phyloP scores from a whole-genome alignment of 1,140 invertebrate species.

The Drosophila yakuba region DNA sequence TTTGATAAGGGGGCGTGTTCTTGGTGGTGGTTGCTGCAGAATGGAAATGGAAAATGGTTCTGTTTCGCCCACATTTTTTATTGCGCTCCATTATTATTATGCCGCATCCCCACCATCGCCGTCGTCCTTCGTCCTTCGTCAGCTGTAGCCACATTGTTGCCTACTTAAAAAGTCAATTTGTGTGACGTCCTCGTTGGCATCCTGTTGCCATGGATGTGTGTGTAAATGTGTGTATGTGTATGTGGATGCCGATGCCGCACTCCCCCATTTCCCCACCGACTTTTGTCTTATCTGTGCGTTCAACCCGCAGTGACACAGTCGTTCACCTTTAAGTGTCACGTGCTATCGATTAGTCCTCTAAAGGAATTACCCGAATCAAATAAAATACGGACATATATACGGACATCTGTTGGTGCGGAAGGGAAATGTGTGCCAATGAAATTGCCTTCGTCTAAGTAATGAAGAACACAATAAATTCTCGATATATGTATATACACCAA shows the following conservation, averaged over 20 bases:
- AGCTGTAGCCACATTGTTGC: conserved; percentile 54
- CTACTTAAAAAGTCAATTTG: conserved; percentile 81
- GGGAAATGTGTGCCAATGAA: conserved; percentile 41
- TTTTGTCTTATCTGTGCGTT: conserved; percentile 39
- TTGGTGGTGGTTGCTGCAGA: conserved; percentile 20
- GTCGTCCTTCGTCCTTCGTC: conserved; percentile 28
- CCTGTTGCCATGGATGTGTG: conserved; percentile 43
- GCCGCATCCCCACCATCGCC: conserved; percentile 18
- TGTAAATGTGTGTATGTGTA: too few species aligned
- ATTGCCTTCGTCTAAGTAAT: conserved; percentile 24
- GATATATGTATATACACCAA: conserved; percentile 66
- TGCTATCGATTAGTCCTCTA: conserved; percentile 69
- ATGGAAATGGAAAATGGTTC: conserved; percentile 42
- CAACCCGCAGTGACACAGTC: conserved; percentile 57
- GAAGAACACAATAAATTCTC: conserved; percentile 55
- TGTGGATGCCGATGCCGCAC: conserved; percentile 19
- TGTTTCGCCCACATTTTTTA: conserved; percentile 56
- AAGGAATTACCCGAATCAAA: conserved; percentile 15
- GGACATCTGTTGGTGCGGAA: conserved; percentile 37
- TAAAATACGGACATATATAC: background rate
- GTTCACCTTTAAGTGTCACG: conserved; percentile 80
- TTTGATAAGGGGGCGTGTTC: conserved; percentile 8
- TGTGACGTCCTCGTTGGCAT: conserved; percentile 50
- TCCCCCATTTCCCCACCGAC: background rate
- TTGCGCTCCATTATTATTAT: conserved; percentile 73